These are phyloP conservation scores for Prenolepis imparis DNA, from an alignment of 2,888 invertebrate species.

Conservation along the genomic window DNA sequence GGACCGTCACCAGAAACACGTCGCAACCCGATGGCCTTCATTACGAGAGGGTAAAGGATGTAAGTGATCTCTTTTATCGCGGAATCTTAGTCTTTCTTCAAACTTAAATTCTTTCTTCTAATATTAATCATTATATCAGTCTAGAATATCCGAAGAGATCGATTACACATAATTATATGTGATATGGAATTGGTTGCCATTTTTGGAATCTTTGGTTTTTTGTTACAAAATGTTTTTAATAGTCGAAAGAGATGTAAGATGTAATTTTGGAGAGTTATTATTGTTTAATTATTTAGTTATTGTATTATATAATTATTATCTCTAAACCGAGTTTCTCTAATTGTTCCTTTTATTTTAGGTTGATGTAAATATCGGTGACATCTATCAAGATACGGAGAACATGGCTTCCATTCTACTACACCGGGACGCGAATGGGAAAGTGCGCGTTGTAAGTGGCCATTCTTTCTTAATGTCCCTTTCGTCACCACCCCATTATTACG, in stretches of 20 bases:
- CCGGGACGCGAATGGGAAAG: slow-evolving; percentile 92
- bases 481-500: slow-evolving; percentile 77
- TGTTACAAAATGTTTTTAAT: neutral
- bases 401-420: slow-evolving; percentile 95
- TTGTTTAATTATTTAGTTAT: neutral
- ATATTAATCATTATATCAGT: neutral
- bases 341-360: slow-evolving; percentile 81
- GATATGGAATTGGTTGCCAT: neutral
- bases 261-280: neutral
- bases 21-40: slow-evolving; percentile 93
- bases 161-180: neutral
- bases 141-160: neutral
- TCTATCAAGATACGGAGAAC: slow-evolving; percentile 95
- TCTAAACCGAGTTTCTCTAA: slow-evolving; percentile 31
- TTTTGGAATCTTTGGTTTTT: neutral
- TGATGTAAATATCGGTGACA: slow-evolving; percentile 92
- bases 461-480: slow-evolving; percentile 81
- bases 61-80: slow-evolving; percentile 86
- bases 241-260: neutral
- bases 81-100: neutral
- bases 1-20: slow-evolving; percentile 92
- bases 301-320: neutral
- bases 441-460: slow-evolving; percentile 92
- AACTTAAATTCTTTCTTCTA: neutral
- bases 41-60: slow-evolving; percentile 92